A percentile compares a stretch with the other conserved stretches of the same genome.
These are phyloP conservation scores for Tanypteryx hageni DNA, from an alignment of 2,888 invertebrate species.

Conservation along the genomic window DNA sequence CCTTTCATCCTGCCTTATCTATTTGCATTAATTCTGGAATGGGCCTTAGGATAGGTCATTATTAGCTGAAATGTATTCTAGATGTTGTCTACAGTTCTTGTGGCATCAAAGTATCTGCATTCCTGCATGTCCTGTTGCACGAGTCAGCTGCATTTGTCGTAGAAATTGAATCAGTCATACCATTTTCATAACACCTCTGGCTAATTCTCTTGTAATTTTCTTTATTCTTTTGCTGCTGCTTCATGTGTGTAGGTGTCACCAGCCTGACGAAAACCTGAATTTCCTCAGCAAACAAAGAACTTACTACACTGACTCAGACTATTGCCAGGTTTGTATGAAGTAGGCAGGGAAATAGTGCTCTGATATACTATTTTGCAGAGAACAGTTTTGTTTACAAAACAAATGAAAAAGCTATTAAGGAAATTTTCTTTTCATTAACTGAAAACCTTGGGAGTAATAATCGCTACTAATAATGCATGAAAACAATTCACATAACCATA, in stretches of 20 bases:
- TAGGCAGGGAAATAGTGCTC: constrained; percentile 49
- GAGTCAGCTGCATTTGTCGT: constrained; percentile 67
- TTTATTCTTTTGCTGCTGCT: constrained; percentile 65
- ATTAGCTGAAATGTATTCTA: constrained; percentile 28
- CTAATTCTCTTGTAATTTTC: constrained; percentile 60
- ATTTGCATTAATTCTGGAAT: background rate
- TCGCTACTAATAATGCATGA: background rate
- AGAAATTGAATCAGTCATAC: constrained; percentile 40
- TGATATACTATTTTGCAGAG: background rate
- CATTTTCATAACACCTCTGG: constrained; percentile 38
- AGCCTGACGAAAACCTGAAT: constrained; percentile 65
- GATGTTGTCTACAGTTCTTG: constrained; percentile 54
- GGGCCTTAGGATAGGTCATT: constrained; percentile 23
- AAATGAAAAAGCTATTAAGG: background rate
- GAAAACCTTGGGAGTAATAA: background rate
- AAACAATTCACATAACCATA: background rate
- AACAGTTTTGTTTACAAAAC: background rate
- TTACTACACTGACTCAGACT: constrained; percentile 61
- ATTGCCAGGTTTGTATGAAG: constrained; percentile 63
- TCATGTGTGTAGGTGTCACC: constrained; percentile 65
- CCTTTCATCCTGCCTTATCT: background rate
- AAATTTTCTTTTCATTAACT: background rate
- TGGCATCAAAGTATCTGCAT: constrained; percentile 48
- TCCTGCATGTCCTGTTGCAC: constrained; percentile 60
- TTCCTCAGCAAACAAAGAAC: constrained; percentile 64